Conservation (phyloP, 1,140 invertebrate genomes). For the Pseudomyrmex sp. region DNA sequence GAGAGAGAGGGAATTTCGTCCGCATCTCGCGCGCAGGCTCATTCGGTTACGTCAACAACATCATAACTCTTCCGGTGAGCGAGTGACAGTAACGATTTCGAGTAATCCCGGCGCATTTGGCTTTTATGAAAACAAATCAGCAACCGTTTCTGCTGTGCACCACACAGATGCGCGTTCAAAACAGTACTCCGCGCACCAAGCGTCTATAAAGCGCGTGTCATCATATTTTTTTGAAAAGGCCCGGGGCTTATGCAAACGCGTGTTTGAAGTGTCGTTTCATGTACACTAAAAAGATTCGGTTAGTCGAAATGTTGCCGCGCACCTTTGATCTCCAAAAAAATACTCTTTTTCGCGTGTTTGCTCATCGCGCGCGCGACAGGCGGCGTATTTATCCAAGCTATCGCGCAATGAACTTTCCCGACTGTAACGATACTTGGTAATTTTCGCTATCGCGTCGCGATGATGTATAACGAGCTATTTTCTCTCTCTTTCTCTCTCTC, state of each 20-base stretch:
- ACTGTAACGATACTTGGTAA: slow-evolving; percentile 40
- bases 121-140: slow-evolving; percentile 68
- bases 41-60: slow-evolving; percentile 63
- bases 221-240: slow-evolving; percentile 54
- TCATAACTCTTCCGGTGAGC: slow-evolving; percentile 66
- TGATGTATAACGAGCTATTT: not conserved
- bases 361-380: slow-evolving; percentile 30
- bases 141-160: slow-evolving; percentile 36
- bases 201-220: slow-evolving; percentile 57
- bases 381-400: slow-evolving; percentile 42
- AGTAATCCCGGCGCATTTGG: slow-evolving; percentile 46
- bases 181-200: slow-evolving; percentile 42
- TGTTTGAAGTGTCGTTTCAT: slow-evolving; percentile 57
- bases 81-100: slow-evolving; percentile 68
- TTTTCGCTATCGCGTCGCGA: not conserved
- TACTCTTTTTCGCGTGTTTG: slow-evolving; percentile 52
- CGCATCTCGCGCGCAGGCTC: slow-evolving; percentile 12
- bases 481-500: too few relatives aligned
- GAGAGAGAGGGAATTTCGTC: slow-evolving; percentile 31
- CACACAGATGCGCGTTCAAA: slow-evolving; percentile 38
- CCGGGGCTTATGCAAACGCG: slow-evolving; percentile 29
- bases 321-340: slow-evolving; percentile 61
- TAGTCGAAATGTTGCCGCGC: slow-evolving; percentile 51
- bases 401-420: slow-evolving; percentile 45
- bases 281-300: slow-evolving; percentile 54